Evolutionary conservation across 2,888 invertebrate genomes (phyloP).

Genomic region (Meiosimyza platycephala): DNA sequence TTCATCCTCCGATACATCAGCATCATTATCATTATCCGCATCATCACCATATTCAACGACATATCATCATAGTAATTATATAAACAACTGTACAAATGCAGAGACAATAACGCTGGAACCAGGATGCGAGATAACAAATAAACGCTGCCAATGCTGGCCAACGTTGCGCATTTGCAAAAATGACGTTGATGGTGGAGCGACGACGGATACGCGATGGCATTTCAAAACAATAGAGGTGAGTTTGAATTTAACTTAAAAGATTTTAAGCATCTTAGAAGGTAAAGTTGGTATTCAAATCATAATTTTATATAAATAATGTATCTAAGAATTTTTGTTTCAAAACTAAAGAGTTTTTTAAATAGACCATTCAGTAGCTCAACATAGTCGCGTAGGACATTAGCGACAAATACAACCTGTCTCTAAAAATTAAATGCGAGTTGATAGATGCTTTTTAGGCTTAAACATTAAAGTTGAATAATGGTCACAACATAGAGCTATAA

Average conservation of each 20-base stretch:
- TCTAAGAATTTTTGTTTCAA: too few relatives aligned
- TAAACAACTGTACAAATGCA: conserved; percentile 61
- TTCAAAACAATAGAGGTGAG: conserved; percentile 65
- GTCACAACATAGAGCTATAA: too few relatives aligned
- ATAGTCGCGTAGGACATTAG: too few relatives aligned
- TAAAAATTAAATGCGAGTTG: too few relatives aligned
- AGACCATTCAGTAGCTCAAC: too few relatives aligned
- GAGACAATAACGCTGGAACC: conserved; percentile 63
- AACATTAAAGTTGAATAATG: too few relatives aligned
- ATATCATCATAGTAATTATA: conserved; percentile 10
- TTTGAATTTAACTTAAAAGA: background rate
- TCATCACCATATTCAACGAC: conserved; percentile 43
- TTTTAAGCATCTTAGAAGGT: too few relatives aligned
- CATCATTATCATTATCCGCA: conserved; percentile 52
- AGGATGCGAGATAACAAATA: conserved; percentile 67
- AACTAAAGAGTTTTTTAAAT: too few relatives aligned
- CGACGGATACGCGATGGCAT: conserved; percentile 64
- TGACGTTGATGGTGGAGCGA: conserved; percentile 50
- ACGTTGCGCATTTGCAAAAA: conserved; percentile 63
- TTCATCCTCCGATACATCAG: conserved; percentile 47
- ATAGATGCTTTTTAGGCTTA: too few relatives aligned
- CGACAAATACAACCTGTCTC: too few relatives aligned
- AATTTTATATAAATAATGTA: too few relatives aligned
- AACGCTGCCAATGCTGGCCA: conserved; percentile 67
- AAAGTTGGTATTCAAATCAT: too few relatives aligned